Evolutionary conservation across 2,113 vertebrate genomes (phyloP).

Genomic region (Atherinomorus stipes): DNA sequence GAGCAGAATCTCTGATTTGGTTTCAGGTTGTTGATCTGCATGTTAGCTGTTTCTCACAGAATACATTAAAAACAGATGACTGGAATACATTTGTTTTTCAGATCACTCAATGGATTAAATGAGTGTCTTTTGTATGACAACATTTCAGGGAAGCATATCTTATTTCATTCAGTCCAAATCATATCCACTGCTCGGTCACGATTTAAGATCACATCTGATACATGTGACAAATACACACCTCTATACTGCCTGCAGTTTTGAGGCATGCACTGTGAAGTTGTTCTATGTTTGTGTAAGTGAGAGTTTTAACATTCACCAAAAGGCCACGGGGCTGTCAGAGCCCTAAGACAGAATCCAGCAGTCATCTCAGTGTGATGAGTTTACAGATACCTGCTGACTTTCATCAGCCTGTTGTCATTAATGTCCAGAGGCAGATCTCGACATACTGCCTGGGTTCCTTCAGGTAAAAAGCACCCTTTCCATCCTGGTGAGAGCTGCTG

Average conservation of each 20-base stretch:
- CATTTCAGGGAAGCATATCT: neutral
- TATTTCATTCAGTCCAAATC: neutral
- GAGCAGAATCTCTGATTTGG: no score
- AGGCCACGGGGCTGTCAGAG: neutral
- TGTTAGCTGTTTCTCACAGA: neutral
- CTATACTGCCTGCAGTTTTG: neutral
- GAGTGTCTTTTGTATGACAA: neutral
- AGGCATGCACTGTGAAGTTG: neutral
- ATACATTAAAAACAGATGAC: neutral
- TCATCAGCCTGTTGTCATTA: conserved; percentile 44
- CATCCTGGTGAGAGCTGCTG: conserved; percentile 49
- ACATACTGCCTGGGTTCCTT: conserved; percentile 27
- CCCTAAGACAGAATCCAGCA: neutral
- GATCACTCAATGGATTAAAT: neutral
- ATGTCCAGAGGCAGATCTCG: conserved; percentile 35
- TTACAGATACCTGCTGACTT: conserved; percentile 21
- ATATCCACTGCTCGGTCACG: neutral
- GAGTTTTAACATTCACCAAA: neutral
- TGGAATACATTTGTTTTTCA: neutral
- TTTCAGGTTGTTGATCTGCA: neutral
- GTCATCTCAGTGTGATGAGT: conserved; percentile 14
- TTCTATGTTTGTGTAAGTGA: neutral
- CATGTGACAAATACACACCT: neutral
- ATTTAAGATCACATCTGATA: neutral
- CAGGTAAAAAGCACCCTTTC: conserved; percentile 28